Evolutionary conservation across 2,888 invertebrate genomes (phyloP), one percentile per base, ranked within the genome.

Genomic region (Drosophila borborema): DNA sequence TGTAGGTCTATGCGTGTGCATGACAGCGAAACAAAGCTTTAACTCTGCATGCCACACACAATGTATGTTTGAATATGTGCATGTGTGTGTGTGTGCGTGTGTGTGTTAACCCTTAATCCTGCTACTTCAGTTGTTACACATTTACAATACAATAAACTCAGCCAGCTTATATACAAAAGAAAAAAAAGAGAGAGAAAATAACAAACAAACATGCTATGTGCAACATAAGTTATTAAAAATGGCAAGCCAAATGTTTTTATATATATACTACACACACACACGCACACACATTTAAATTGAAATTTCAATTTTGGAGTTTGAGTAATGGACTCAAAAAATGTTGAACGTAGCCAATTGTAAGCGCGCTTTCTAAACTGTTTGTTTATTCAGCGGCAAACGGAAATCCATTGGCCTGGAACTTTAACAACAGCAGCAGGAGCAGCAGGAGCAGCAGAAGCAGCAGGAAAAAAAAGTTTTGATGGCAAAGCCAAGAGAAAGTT

Each of bases 221-320:
- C 45, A 59, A 60, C 56, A 86, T 77, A 73, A 83, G 67, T 86
- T 89, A 89, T 82, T 82, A 54, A 82, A 82, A 61, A 82, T 64
- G 60, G 38, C 41, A 62, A 63, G 48, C 38, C 56, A 40, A 70
- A 59, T 56, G 51, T 48, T 70, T 51, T 28, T 28, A 28, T 28
- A 28, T 28, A 28, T 28, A 28, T 28, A 28, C 28, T 64, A 28
- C 41, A 76, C 31, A 31, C 49, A 49, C 10, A 31, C n/a, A n/a
- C n/a, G 10, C 9, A 38, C 51, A 51, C 60, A 59, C 48, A 16
- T 66, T 8, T 40, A 59, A 58, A 58, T 74, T 49, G 61, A 54
- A 62, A 67, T 66, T 60, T 48, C 48, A 67, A 67, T 73, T 61
- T 68, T 5, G 49, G 70, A 72, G 89, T 86, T 88, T 80, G 86